These are phyloP conservation scores for Bolinopsis microptera DNA, from an alignment of 37 sponge, comb jelly and placozoan genomes.

Conservation along the genomic window DNA sequence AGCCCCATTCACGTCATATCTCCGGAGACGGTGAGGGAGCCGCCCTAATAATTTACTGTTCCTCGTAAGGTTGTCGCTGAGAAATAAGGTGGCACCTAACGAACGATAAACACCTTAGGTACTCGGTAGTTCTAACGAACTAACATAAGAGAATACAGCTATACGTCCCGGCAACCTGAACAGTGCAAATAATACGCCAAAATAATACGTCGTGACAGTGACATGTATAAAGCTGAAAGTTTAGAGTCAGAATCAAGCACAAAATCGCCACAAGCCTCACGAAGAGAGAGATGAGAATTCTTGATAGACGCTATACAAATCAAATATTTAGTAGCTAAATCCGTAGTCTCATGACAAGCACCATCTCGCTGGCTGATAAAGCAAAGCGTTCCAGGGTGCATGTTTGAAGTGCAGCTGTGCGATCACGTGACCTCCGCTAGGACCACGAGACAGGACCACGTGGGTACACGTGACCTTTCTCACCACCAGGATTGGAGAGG, in stretches of 20 bases:
- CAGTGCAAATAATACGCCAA: too few species aligned
- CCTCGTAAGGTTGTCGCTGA: too few species aligned
- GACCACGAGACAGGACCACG: not conserved
- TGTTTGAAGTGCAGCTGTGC: not conserved
- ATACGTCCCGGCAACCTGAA: too few species aligned
- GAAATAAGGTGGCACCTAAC: too few species aligned
- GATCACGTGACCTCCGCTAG: not conserved
- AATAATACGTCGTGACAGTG: too few species aligned
- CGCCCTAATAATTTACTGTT: too few species aligned
- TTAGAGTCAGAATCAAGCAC: not conserved
- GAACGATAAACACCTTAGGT: too few species aligned
- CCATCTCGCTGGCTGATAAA: conserved; percentile 33
- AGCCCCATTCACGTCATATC: not conserved
- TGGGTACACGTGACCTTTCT: not conserved
- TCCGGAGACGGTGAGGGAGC: too few species aligned
- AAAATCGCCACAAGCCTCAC: conserved; percentile 21
- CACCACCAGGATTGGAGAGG: not conserved
- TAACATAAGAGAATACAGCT: too few species aligned
- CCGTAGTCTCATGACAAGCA: not conserved
- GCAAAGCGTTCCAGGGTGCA: conserved; percentile 52
- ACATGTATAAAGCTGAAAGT: too few species aligned
- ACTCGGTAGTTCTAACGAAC: too few species aligned
- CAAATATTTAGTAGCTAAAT: conserved; percentile 30
- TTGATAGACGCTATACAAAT: conserved; percentile 19
- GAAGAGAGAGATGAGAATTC: not conserved